Evolutionary conservation across 1,140 invertebrate species (phyloP), one percentile per base, ranked within the genome.

Genomic region (Scylla paramamosain): DNA sequence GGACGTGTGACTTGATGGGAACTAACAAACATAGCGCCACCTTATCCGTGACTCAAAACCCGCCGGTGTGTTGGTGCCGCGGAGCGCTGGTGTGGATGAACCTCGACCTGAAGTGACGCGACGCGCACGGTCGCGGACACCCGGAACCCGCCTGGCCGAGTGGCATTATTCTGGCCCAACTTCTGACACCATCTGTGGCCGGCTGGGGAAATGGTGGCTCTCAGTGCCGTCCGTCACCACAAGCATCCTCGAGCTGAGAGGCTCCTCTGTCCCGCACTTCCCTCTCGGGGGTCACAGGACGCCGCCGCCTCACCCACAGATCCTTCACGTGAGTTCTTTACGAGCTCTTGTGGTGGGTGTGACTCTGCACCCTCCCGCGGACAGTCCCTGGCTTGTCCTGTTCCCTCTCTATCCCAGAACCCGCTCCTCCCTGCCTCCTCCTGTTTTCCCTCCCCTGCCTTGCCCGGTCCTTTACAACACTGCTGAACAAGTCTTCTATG

Each of bases 321-420:
- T 84, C 77, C 77, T 84, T 84, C 77, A 84, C 31, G 77, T 20
- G 77, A 59, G 77, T 46, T 83, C 91, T 93, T 93, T 93, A 93
- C 45, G 91, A 93, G 77, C 52, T 91, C 90, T 91, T 52, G 89
- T 91, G 89, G 89, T 20, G 67, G 91, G 91, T 93, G 91, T 93
- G 91, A 83, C 91, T 93, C 77, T 84, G 82, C 32, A 2, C 77
- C 82, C 77, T 16, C 32, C n/a, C 28, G 32, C 32, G 77, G 25
- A 93, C 82, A 93, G 82, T 84, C 91, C 67, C 39, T 25, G 77
- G 91, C 32, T 84, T 93, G 91, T 93, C 59, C 91, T 31, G 67
- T 16, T 31, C 59, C 91, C 67, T 83, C 91, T 39, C 59, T 67
- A 25, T 59, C 59, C 91, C 31, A 52, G 28, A n/a, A 29, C 39